Base-by-base conservation (phyloP, 2,888 invertebrate genomes). In the Epinotia nisella region DNA sequence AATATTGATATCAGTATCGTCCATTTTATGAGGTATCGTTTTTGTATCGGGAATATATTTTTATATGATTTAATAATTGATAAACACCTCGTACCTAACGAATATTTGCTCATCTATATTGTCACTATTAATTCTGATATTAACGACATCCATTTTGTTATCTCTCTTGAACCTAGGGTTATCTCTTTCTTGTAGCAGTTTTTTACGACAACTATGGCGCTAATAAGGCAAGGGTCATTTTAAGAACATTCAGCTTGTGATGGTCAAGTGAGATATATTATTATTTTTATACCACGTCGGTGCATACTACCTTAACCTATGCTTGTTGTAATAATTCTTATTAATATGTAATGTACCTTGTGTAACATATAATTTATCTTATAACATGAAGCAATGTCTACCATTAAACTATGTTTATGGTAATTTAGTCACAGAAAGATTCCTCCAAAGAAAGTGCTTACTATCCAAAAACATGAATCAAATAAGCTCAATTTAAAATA, bases 121-220 rank as follows among this genome's bases (percentile, higher is more conserved):
- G 15, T 15, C 3, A 45, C 21, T 21, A 61, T 55, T 55, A 21
- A 39, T 15, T 21, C 5, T 11, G 29, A 53, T 39, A 65, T 55
- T 5, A 55, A 21, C 4, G 39, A 21, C 13, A 15, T 21, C 21
- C 39, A 51, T 17, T 39, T 39, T 55, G 10, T 55, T 61, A 62
- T 67, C 35, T 19, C 4, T 53, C 73, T 64, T 73, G 73, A 69
- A 58, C 68, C 11, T 10, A 3, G n/a, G 73, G 73, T 69, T 73
- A 73, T 73, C 64, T 68, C 62, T 49, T 72, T 29, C 45, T 62
- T 68, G 61, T 64, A 69, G 39, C 58, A 64, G 29, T 29, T 69
- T 69, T 73, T 64, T 56, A 29, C 24, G 56, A 19, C 58, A 41
- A 13, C 29, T 45, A 66, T 29, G 51, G 60, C 45, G 53, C 55